Evolutionary conservation across 2,797 vertebrate genomes (phyloP).

Genomic region (Thamnophis elegans): DNA sequence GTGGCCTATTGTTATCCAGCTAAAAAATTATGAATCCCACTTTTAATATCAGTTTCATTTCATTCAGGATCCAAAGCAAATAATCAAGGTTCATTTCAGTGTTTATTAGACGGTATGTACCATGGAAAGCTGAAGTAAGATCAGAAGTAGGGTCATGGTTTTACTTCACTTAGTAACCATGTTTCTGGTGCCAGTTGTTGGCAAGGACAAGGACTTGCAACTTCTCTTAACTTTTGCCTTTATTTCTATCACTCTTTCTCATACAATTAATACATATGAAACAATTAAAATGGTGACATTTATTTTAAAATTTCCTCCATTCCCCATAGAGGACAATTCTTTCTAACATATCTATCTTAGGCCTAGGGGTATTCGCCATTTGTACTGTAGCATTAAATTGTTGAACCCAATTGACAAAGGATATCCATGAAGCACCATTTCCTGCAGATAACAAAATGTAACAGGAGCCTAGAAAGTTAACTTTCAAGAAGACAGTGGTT

Average conservation of each 20-base stretch:
- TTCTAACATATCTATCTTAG: neutral
- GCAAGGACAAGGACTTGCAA: neutral
- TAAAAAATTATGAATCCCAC: too few relatives aligned
- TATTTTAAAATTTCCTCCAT: neutral
- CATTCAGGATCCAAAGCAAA: too few relatives aligned
- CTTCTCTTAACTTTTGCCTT: neutral
- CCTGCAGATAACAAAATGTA: too few relatives aligned
- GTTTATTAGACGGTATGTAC: too few relatives aligned
- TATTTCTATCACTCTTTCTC: neutral
- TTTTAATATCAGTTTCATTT: too few relatives aligned
- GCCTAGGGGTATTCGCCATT: neutral
- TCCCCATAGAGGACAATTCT: neutral
- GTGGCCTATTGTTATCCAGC: too few relatives aligned
- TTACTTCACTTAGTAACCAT: neutral
- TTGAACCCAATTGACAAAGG: too few relatives aligned
- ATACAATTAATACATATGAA: neutral
- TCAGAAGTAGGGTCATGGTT: neutral
- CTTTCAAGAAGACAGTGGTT: too few relatives aligned
- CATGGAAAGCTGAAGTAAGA: neutral
- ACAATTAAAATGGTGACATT: neutral
- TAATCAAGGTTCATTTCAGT: too few relatives aligned
- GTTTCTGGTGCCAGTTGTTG: neutral
- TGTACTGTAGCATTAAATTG: too few relatives aligned
- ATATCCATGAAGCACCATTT: too few relatives aligned
- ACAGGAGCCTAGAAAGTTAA: too few relatives aligned